Evolutionary conservation across 2,888 invertebrate genomes (phyloP), one percentile per base, ranked within the genome.

Genomic region (Corbicula japonica): DNA sequence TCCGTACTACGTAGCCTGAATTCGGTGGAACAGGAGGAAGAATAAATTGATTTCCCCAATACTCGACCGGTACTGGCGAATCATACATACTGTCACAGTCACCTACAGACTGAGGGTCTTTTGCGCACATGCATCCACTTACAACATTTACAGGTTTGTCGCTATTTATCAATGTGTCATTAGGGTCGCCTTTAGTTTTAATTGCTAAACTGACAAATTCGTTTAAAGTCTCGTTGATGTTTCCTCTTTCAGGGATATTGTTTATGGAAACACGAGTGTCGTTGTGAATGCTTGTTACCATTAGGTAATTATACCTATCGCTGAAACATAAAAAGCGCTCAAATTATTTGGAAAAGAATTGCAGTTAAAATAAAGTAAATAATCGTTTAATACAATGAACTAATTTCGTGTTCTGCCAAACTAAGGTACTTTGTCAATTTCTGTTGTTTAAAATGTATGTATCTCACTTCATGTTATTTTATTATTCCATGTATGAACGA

Each of bases 291-390:
- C 50, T 50, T 50, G 50, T 50, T 12, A 50, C 28, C 2, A 50
- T 3, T 23, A 50, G 12, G 50, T 50, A 50, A 23, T 50, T 50
- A 3, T 8, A n/a, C 23, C n/a, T 10, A 50, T 50, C 15, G 3
- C 50, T 50, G 50, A 50, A 50, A 50, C 4, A 50, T 8, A 50
- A 50, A 50, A 41, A 41, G n/a, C n/a, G n/a, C n/a, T n/a, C n/a
- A n/a, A n/a, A n/a, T n/a, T n/a, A n/a, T n/a, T n/a, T n/a, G n/a
- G n/a, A n/a, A n/a, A n/a, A n/a, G n/a, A n/a, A n/a, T n/a, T n/a
- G n/a, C n/a, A n/a, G n/a, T n/a, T n/a, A n/a, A n/a, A n/a, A n/a
- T n/a, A n/a, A n/a, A n/a, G n/a, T n/a, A n/a, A n/a, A n/a, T n/a
- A n/a, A n/a, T n/a, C n/a, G n/a, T n/a, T n/a, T n/a, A n/a, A n/a